Base-by-base conservation (phyloP, 2,113 vertebrate genomes). In the Brachirus orientalis region DNA sequence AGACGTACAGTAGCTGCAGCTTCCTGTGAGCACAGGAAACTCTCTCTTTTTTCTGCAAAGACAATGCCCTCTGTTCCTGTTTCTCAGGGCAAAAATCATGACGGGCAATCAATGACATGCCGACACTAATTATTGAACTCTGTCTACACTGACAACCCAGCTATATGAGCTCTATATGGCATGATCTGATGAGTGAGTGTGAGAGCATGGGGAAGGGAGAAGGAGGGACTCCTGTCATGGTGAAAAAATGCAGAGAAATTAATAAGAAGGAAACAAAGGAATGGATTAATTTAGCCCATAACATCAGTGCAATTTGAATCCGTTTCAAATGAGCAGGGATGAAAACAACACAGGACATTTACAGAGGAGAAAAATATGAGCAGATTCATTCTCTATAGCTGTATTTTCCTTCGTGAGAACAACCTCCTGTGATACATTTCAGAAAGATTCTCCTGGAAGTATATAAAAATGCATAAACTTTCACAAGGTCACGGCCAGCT, bases 61-160 rank as follows among this genome's bases (percentile, higher is more conserved):
- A 41, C 62, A 13, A 36, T 41, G 77, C 58, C 64, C 69, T 75
- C 28, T 28, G 3, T 28, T 28, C 28, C 59, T 48, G 44, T 46
- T 78, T 72, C 63, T 65, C 58, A 47, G 46, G 53, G 78, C 55
- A 77, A 78, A 77, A 72, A 60, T 63, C 63, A 66, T 75, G 75
- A 81, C 43, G 62, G 74, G 8, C 53, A 81, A 90, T 90, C 89
- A 84, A 89, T 90, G 46, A 60, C 52, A 69, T 46, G 51, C 77
- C 87, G 79, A 87, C 80, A 76, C 83, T 79, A 72, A 79, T 86
- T 79, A 91, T 72, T 83, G 80, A 85, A 56, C 70, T 9, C 20
- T 58, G 85, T 89, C 83, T 86, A 76, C 65, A 75, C 43, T 36
- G 48, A 62, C 41, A 18, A 38, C n/a, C 41, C 47, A 54, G n/a